Conservation (phyloP, 2,113 vertebrate genomes). For the Neolamprologus cancellatus region DNA sequence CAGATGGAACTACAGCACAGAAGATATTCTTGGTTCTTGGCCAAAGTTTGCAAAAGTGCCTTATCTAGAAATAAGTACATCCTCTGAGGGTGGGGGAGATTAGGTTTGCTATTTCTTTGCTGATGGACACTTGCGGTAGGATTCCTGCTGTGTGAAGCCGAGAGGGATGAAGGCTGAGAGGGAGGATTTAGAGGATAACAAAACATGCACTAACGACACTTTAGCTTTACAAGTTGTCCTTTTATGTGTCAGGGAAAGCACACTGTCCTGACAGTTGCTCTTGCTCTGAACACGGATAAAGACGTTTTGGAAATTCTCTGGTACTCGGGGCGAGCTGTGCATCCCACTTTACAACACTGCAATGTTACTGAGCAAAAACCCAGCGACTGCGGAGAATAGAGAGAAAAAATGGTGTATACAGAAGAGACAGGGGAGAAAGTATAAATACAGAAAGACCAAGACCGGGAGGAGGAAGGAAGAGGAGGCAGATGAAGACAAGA, state of each 20-base stretch:
- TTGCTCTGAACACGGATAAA: not conserved
- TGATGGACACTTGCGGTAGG: not conserved
- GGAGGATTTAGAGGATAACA: not conserved
- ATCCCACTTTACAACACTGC: not conserved
- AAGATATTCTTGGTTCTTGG: not conserved
- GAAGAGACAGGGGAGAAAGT: not conserved
- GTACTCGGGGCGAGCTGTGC: not conserved
- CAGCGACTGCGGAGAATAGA: not conserved
- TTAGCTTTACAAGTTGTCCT: not conserved
- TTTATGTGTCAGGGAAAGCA: not conserved
- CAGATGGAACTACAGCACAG: not conserved
- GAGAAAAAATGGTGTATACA: not conserved
- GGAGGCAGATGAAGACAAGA: not conserved
- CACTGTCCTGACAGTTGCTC: not conserved
- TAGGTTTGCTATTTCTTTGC: not conserved
- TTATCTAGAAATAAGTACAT: conserved; percentile 19
- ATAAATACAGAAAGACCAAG: not conserved
- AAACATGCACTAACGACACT: not conserved
- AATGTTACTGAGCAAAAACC: not conserved
- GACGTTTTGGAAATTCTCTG: not conserved
- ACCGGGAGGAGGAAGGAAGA: not conserved
- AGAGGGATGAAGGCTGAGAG: not conserved
- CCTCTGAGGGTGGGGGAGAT: not conserved
- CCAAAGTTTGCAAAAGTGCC: conserved; percentile 8
- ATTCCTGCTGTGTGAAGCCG: not conserved